These are phyloP conservation scores for Pinna nobilis DNA, from an alignment of 1,140 invertebrate species.

Conservation along the genomic window DNA sequence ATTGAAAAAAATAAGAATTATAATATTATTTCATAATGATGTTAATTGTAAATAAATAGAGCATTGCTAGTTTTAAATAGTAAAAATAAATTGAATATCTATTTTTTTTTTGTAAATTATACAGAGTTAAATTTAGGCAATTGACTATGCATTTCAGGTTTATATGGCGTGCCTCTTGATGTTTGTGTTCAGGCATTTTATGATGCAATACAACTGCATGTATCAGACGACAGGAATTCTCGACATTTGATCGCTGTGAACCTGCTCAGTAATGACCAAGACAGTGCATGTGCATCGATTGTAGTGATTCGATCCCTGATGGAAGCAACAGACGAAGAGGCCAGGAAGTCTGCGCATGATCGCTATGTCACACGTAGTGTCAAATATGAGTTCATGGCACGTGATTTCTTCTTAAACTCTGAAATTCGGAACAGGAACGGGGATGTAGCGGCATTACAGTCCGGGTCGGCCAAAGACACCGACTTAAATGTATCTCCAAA, in stretches of 20 bases:
- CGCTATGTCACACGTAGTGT: slow-evolving; percentile 22
- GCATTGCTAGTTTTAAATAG: no score
- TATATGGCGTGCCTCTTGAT: slow-evolving; percentile 48
- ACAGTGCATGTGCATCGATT: slow-evolving; percentile 44
- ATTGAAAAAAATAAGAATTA: background rate
- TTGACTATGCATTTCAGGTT: slow-evolving; percentile 29
- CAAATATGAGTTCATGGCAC: slow-evolving; percentile 29
- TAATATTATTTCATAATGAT: background rate
- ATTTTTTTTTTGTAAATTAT: background rate
- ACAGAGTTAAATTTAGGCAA: background rate
- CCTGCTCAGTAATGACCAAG: slow-evolving; percentile 42
- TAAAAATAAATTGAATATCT: background rate
- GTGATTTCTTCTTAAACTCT: no score
- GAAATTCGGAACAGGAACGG: no score
- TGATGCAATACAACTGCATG: slow-evolving; percentile 41
- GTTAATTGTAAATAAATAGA: no score
- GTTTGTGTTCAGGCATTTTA: slow-evolving; percentile 49
- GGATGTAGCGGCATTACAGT: no score
- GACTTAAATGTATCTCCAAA: no score
- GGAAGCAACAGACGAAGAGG: slow-evolving; percentile 32
- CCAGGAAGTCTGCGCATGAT: slow-evolving; percentile 37
- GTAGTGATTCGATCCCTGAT: slow-evolving; percentile 44
- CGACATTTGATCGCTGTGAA: slow-evolving; percentile 32
- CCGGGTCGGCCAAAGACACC: no score
- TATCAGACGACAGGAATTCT: background rate